Conservation (phyloP, 2,888 invertebrate genomes). For the Pyrrhosoma nymphula region DNA sequence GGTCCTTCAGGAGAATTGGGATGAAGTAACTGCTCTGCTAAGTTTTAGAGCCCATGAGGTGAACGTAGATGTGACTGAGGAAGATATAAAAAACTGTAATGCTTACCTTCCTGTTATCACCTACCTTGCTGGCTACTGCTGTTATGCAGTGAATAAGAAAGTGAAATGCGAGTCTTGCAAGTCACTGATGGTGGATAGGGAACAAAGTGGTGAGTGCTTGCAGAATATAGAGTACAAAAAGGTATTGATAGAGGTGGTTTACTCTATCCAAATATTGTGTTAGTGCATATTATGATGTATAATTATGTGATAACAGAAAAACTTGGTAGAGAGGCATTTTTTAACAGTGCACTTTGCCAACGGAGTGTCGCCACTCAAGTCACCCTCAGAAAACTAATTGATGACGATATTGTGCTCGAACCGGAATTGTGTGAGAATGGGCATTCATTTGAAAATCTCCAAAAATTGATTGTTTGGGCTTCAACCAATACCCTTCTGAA, state of each 20-base stretch:
- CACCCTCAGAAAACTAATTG: background rate
- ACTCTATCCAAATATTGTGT: background rate
- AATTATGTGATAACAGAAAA: background rate
- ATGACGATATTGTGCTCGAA: background rate
- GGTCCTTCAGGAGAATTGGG: background rate
- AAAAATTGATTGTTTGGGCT: background rate
- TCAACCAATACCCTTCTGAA: background rate
- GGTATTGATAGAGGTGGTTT: background rate
- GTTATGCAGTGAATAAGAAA: background rate
- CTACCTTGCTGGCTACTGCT: background rate
- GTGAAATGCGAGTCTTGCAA: slow-evolving; percentile 11
- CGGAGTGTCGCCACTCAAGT: background rate
- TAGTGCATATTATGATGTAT: background rate
- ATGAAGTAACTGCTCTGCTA: background rate
- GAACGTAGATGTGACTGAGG: background rate
- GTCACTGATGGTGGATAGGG: background rate
- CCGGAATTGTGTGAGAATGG: background rate
- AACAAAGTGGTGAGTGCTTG: background rate
- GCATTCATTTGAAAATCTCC: background rate
- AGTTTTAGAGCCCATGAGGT: too few relatives aligned
- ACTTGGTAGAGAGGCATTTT: background rate
- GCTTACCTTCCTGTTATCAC: background rate
- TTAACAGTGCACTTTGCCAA: background rate
- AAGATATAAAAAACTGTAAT: background rate
- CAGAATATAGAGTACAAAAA: background rate